These are phyloP conservation scores for Pomatorhinus ruficollis DNA, from an alignment of 2,113 vertebrate genomes.

Conservation along the genomic window DNA sequence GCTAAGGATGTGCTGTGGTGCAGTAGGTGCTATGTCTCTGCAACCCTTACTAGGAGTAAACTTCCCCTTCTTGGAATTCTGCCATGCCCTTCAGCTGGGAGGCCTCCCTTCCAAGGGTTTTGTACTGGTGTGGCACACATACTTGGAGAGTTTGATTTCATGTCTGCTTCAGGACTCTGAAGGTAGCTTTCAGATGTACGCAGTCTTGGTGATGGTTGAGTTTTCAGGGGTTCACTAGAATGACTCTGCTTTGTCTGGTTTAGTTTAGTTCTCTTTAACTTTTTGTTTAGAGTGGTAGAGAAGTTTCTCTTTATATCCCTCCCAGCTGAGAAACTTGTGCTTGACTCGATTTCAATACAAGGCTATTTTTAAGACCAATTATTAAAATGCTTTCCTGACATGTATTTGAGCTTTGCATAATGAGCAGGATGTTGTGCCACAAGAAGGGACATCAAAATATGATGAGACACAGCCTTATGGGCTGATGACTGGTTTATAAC, in stretches of 20 bases:
- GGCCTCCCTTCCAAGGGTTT: neutral
- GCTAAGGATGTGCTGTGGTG: neutral
- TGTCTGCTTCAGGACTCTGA: neutral
- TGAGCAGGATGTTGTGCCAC: neutral
- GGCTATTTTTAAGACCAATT: neutral
- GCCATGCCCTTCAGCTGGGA: neutral
- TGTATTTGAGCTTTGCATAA: neutral
- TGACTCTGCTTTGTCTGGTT: neutral
- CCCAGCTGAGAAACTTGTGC: neutral
- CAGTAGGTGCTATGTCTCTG: neutral
- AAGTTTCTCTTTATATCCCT: neutral
- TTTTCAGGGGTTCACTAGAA: neutral
- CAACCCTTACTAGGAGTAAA: neutral
- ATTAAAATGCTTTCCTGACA: neutral
- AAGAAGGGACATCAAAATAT: neutral
- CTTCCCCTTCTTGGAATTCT: neutral
- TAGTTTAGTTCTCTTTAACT: neutral
- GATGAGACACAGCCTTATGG: neutral
- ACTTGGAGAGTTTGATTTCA: neutral
- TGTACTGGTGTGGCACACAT: fast-evolving
- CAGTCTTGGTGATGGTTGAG: neutral
- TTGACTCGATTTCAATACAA: neutral
- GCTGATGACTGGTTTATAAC: neutral
- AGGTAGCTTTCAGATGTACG: neutral
- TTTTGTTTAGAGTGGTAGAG: neutral